Conservation (phyloP, 2,797 vertebrate genomes). For the Adrianichthys oophorus region DNA sequence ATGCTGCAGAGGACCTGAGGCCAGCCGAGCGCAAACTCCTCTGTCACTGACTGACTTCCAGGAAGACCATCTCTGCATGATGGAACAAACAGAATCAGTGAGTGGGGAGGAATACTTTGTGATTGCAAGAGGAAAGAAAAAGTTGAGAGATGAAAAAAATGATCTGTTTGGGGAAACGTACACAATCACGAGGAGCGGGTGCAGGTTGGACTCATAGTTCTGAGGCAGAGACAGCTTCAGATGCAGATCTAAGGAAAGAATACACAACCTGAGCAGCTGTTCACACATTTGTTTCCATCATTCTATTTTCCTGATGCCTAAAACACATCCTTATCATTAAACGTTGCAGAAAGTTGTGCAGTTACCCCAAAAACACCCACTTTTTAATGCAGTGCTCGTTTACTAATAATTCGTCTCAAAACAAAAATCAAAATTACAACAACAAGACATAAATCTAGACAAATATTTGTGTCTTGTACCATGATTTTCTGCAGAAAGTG, state of each 20-base stretch:
- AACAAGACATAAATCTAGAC: not conserved
- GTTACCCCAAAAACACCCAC: no score
- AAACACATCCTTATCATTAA: constrained; percentile 1
- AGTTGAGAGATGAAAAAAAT: constrained; percentile 1
- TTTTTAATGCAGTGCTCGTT: not conserved
- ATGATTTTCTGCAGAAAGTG: constrained; percentile 72
- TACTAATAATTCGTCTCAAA: not conserved
- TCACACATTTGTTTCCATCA: not conserved
- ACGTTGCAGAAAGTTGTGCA: not conserved
- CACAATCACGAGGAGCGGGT: constrained; percentile 83
- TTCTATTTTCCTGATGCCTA: constrained; percentile 22
- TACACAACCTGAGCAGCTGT: constrained; percentile 15
- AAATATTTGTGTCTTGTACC: constrained; percentile 56
- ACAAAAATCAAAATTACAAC: not conserved
- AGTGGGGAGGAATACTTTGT: not conserved
- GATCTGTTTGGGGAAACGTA: constrained; percentile 59
- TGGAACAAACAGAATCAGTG: constrained; percentile 31
- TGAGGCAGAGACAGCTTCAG: constrained; percentile 81
- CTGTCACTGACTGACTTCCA: constrained; percentile 76
- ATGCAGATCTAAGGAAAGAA: constrained; percentile 75
- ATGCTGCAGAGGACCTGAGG: constrained; percentile 79
- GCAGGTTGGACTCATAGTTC: constrained; percentile 77
- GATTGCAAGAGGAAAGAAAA: no score
- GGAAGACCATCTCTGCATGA: constrained; percentile 74
- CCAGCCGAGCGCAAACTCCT: constrained; percentile 82